These are phyloP conservation scores for Thunnus albacares DNA, from an alignment of 2,797 vertebrate genomes.

Conservation along the genomic window DNA sequence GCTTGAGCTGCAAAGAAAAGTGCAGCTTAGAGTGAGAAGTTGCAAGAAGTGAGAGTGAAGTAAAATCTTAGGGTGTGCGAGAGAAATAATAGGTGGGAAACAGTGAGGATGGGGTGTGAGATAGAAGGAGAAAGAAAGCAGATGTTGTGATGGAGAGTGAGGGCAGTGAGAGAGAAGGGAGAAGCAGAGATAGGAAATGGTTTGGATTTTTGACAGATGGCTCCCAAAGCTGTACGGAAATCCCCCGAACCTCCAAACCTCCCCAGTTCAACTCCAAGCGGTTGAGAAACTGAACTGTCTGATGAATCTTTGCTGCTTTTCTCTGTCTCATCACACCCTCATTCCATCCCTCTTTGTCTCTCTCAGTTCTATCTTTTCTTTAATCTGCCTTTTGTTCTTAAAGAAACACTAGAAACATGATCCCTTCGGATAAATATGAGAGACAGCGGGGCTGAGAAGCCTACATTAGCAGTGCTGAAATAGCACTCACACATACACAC, in stretches of 20 bases:
- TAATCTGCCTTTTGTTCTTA: constrained; percentile 40
- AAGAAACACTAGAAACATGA: constrained; percentile 46
- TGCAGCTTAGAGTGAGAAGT: neutral
- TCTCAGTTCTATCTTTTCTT: constrained; percentile 6
- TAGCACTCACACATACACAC: constrained; percentile 14
- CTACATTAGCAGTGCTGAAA: constrained; percentile 39
- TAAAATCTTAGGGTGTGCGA: neutral
- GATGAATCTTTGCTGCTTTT: constrained; percentile 30
- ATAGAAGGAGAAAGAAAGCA: constrained; percentile 66
- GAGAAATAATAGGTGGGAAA: constrained; percentile 44
- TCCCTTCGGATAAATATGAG: constrained; percentile 53
- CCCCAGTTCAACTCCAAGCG: constrained; percentile 44
- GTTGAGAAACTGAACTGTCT: constrained; percentile 53
- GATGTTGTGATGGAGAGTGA: constrained; percentile 66
- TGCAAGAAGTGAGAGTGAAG: neutral
- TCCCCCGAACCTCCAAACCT: constrained; percentile 75
- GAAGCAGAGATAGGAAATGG: constrained; percentile 80
- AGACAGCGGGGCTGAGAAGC: constrained; percentile 33
- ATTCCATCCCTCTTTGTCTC: constrained; percentile 20
- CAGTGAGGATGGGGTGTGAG: constrained; percentile 27
- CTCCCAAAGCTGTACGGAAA: constrained; percentile 77
- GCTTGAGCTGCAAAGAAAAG: neutral
- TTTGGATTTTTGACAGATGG: constrained; percentile 85
- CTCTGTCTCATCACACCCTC: constrained; percentile 21
- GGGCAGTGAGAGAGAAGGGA: constrained; percentile 27